Evolutionary conservation across 2,797 vertebrate genomes (phyloP), one percentile per base, ranked within the genome.

Genomic region (Mastacembelus armatus): DNA sequence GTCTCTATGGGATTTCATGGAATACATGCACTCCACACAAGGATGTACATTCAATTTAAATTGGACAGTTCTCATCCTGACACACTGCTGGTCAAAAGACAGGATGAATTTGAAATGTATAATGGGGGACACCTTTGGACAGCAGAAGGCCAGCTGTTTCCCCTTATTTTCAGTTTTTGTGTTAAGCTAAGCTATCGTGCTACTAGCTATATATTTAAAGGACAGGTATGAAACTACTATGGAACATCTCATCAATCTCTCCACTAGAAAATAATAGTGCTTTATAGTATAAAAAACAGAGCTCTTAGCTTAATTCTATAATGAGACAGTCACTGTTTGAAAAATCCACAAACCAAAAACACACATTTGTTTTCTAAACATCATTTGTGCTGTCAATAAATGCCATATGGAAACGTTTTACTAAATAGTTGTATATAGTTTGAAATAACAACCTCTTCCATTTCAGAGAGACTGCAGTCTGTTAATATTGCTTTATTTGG

Each of bases 401-500:
- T 24, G 45, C 27, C 10, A 36, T 10, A 22, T 0, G 10, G 19
- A 6, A 30, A 16, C 2, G 38, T 43, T 55, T 78, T 4, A 11
- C 15, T 1, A 38, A 51, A 45, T 26, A 52, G 11, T 1, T 33
- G 14, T 19, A 42, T 14, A 26, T 8, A 43, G 15, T 57, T 22
- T 48, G 12, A 66, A 50, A 44, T n/a, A n/a, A 27, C 40, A 75
- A 40, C 39, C 42, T 29, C 24, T 61, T 45, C 10, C 15, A 44
- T 42, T 60, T 39, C 18, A 58, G 29, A 32, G 22, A 38, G 49
- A 15, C 24, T 66, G 64, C 10, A 38, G 2, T 45, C 35, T 68
- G 32, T 52, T 77, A 15, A 36, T 48, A n/a, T 14, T 26, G 48
- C 71, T 69, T 57, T 58, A 18, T 45, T 10, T 55, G 12, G 19